Evolutionary conservation across 2,113 vertebrate species (phyloP), one percentile per base, ranked within the genome.

Genomic region (Carettochelys insculpta): DNA sequence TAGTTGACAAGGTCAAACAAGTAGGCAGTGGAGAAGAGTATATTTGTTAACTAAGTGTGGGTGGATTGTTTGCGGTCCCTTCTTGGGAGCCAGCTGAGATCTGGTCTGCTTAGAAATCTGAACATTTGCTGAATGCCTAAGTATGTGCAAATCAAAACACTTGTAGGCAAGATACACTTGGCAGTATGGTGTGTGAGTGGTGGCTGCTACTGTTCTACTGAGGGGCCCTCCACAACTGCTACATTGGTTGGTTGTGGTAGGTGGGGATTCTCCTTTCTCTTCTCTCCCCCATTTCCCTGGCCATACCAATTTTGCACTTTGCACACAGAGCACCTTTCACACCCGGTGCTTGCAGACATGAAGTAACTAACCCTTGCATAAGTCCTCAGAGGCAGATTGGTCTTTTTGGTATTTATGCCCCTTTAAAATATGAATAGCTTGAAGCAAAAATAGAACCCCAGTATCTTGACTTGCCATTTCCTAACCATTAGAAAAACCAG

Each of bases 1-100:
- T 89, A 80, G 81, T 47, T 92, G 92, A 86, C 94, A 95, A 95
- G 94, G 94, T 96, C 92, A 90, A 58, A 54, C 61, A 79, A 65
- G 85, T 95, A 73, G 88, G 86, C 41, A 4, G 3, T 0, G 3
- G 65, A 16, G 2, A 65, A 80, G 83, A 91, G 68, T 1, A 0
- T 76, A 85, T 86, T 73, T 94, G 83, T 54, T 92, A 45, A 80
- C 80, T 61, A 82, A 52, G 54, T 22, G 38, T 80, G 47, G 19
- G 17, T 65, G 77, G 51, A 8, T 19, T 75, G 5, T 73, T 85
- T 89, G 87, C 48, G 89, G 61, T 75, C 92, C n/a, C 90, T 89
- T 8, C 12, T 25, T 29, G 1, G 0, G 41, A 75, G 29, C 25
- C 41, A 45, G 45, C 71, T 45, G 24, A 14, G 71, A 11, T 41